phyloP scores from a whole-genome alignment of 2,113 vertebrate genomes.

The Fregetta grallaria region DNA sequence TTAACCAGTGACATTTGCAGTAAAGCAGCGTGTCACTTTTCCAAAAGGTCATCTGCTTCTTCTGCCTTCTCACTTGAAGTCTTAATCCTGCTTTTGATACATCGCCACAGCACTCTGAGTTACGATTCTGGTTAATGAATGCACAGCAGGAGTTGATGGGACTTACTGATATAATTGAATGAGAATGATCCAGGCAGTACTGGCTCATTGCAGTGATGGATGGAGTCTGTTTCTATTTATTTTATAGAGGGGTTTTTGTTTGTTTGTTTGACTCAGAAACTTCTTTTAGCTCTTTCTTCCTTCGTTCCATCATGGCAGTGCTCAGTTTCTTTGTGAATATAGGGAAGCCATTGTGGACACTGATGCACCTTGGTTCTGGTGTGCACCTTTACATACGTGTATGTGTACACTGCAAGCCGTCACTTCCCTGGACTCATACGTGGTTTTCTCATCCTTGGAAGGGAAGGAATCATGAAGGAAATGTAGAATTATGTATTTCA shows the following conservation, averaged over 20 bases:
- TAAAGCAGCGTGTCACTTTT: not conserved
- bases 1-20: not conserved
- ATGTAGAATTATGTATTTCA: not conserved
- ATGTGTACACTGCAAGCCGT: no score
- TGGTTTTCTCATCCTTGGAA: not conserved
- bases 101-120: not conserved
- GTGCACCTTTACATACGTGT: not conserved
- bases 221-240: not conserved
- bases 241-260: not conserved
- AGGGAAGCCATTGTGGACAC: accelerated
- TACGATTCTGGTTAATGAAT: not conserved
- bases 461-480: not conserved
- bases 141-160: not conserved
- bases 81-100: not conserved
- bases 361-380: not conserved
- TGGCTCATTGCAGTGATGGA: not conserved
- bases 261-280: not conserved
- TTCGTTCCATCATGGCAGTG: accelerated
- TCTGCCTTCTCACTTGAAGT: not conserved
- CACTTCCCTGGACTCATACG: not conserved
- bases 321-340: not conserved
- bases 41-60: not conserved
- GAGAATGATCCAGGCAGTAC: not conserved
- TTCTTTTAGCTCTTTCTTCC: not conserved
- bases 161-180: not conserved